Conservation (phyloP, 35 echinoderm and acorn worm genomes). For the Ptychodera flava region DNA sequence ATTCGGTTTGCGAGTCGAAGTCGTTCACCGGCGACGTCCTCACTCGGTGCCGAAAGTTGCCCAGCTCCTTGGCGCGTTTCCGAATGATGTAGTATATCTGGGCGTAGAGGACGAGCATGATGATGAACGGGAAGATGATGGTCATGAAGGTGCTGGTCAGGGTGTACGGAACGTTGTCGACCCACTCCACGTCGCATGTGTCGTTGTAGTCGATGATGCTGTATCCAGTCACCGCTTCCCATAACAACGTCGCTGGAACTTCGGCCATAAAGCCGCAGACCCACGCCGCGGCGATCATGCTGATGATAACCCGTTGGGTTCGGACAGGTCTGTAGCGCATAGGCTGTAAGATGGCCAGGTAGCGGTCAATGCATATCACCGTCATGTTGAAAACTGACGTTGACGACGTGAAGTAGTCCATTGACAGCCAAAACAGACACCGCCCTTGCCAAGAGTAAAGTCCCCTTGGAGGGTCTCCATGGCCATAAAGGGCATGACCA, state of each 20-base stretch:
- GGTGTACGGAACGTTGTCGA: background rate
- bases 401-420: background rate
- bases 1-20: background rate
- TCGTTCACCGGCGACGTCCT: background rate
- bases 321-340: background rate
- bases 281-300: background rate
- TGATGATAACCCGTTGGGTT: background rate
- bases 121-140: background rate
- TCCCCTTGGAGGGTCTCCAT: background rate
- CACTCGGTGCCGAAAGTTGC: background rate
- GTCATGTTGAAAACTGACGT: background rate
- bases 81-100: background rate
- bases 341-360: background rate
- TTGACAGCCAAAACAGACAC: background rate
- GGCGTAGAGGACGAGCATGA: background rate
- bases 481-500: background rate
- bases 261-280: background rate
- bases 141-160: background rate
- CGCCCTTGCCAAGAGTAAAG: background rate
- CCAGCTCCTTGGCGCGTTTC: background rate
- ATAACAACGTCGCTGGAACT: background rate
- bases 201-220: background rate
- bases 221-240: background rate
- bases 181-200: background rate
- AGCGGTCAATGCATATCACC: background rate